These are phyloP conservation scores for Spermophilus dauricus DNA, from an alignment of 2,113 vertebrate species.

Conservation along the genomic window DNA sequence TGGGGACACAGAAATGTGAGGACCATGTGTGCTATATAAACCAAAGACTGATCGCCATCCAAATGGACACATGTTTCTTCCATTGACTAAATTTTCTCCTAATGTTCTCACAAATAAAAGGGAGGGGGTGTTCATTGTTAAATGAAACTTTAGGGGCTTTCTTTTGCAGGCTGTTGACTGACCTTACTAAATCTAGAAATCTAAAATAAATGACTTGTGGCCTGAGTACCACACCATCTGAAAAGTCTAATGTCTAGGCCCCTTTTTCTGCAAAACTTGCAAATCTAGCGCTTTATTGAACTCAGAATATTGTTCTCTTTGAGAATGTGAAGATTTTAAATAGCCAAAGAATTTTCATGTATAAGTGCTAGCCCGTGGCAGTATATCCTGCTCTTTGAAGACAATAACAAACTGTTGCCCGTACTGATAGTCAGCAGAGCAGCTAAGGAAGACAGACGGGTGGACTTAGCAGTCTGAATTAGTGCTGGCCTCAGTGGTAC, in stretches of 20 bases:
- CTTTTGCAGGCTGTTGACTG: background rate
- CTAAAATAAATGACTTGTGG: background rate
- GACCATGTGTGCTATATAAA: constrained; percentile 50
- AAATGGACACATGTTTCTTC: constrained; percentile 39
- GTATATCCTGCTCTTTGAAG: constrained; percentile 64
- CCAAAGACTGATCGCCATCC: constrained; percentile 76
- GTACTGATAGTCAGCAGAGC: constrained; percentile 44
- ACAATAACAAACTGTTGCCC: constrained; percentile 63
- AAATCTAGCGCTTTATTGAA: background rate
- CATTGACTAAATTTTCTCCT: background rate
- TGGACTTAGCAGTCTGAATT: constrained; percentile 50
- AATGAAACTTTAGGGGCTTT: background rate
- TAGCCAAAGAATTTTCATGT: constrained; percentile 54
- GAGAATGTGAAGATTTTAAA: constrained; percentile 39
- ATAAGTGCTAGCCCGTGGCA: background rate
- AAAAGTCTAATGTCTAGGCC: background rate
- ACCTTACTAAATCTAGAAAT: constrained; percentile 50
- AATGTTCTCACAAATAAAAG: background rate
- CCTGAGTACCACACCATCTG: background rate
- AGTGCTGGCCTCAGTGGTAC: constrained; percentile 57
- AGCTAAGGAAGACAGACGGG: constrained; percentile 54
- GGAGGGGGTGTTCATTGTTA: background rate
- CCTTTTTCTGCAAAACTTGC: background rate
- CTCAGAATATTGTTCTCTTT: constrained; percentile 56
- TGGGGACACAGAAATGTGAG: background rate